A percentile compares a stretch with the other conserved stretches of the same genome.
phyloP scores from a whole-genome alignment of 2,797 vertebrate genomes.

The Karalla daura region DNA sequence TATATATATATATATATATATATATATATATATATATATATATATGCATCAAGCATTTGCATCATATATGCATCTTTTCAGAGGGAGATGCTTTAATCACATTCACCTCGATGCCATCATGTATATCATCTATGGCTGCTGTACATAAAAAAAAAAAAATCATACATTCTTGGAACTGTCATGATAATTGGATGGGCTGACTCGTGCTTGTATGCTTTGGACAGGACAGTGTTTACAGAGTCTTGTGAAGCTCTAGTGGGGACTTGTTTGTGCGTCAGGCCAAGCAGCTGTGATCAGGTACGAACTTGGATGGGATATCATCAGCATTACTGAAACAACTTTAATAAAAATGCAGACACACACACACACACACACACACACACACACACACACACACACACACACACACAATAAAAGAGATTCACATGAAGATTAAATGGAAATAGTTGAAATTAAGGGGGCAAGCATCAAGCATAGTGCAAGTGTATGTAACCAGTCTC shows the following conservation, averaged over 20 bases:
- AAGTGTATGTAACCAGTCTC: too few relatives aligned
- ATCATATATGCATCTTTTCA: too few relatives aligned
- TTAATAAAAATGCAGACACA: neutral
- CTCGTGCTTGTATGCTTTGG: constrained; percentile 11
- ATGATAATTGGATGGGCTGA: constrained; percentile 1
- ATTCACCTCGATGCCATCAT: too few relatives aligned
- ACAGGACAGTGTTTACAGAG: constrained; percentile 13
- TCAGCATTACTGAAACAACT: constrained; percentile 36
- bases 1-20: too few relatives aligned
- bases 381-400: constrained; percentile 5
- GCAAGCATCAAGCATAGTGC: neutral
- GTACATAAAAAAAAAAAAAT: too few relatives aligned
- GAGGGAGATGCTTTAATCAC: too few relatives aligned
- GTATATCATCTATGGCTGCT: too few relatives aligned
- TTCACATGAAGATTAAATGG: neutral
- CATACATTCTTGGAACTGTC: too few relatives aligned
- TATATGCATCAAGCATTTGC: too few relatives aligned
- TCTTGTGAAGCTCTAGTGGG: constrained; percentile 32
- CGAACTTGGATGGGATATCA: constrained; percentile 5
- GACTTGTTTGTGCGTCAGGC: constrained; percentile 52
- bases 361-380: neutral
- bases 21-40: too few relatives aligned
- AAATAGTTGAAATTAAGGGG: constrained; percentile 4
- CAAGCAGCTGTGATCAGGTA: constrained; percentile 12
- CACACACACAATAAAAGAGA: neutral